Conservation (phyloP, 1,140 invertebrate genomes). For the Drosophila sturtevanti region DNA sequence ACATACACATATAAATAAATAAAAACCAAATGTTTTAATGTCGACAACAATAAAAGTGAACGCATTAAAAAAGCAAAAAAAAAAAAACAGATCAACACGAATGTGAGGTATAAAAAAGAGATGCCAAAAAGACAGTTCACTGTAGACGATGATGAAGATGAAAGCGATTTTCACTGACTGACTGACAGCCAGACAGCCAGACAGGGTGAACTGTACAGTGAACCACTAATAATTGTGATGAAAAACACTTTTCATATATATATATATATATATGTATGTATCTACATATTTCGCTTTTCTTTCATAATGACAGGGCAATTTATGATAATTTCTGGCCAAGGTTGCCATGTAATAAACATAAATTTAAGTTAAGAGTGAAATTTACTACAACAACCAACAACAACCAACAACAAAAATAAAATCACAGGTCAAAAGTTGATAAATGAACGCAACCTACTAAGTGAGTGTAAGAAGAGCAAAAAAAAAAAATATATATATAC, state of each 20-base stretch:
- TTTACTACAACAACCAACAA: slow-evolving; percentile 57
- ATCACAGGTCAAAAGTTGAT: slow-evolving; percentile 47
- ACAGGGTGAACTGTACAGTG: slow-evolving; percentile 23
- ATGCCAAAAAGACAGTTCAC: slow-evolving; percentile 23
- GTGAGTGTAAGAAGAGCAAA: not conserved
- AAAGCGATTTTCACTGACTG: slow-evolving; percentile 69
- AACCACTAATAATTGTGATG: slow-evolving; percentile 28
- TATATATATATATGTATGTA: no score
- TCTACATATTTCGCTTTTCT: slow-evolving; percentile 68
- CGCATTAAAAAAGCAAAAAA: slow-evolving; percentile 32
- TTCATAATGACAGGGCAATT: slow-evolving; percentile 73
- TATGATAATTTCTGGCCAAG: slow-evolving; percentile 74
- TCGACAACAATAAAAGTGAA: slow-evolving; percentile 60
- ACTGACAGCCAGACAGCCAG: slow-evolving; percentile 28
- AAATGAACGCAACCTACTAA: slow-evolving; percentile 38
- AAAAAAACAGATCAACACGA: slow-evolving; percentile 21
- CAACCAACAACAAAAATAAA: slow-evolving; percentile 27
- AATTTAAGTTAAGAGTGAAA: slow-evolving; percentile 71
- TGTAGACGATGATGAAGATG: slow-evolving; percentile 45
- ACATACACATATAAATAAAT: slow-evolving; percentile 45
- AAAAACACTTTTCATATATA: slow-evolving; percentile 72
- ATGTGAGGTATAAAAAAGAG: slow-evolving; percentile 27
- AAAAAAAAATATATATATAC: slow-evolving; percentile 16
- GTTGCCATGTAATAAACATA: slow-evolving; percentile 65
- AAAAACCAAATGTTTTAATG: slow-evolving; percentile 22